Percentiles rank a stretch among this genome's conserved stretches.
Evolutionary conservation across 2,113 vertebrate species (phyloP).

Genomic region (Glaucidium brasilianum): DNA sequence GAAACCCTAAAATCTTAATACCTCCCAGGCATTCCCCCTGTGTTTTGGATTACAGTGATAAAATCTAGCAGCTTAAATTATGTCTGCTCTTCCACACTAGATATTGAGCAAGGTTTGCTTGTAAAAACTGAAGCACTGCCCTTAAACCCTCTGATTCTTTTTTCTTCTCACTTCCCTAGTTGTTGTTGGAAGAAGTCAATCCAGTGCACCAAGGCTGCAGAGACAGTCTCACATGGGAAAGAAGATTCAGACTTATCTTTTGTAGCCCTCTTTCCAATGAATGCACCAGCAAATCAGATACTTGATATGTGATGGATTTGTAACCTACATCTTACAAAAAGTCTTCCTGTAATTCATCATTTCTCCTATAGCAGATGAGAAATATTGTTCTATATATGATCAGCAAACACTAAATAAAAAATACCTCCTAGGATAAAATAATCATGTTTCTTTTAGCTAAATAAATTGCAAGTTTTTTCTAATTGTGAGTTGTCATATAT

Average conservation of each 20-base stretch:
- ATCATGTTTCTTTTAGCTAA: not conserved
- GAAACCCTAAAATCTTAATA: not conserved
- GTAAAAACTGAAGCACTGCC: not conserved
- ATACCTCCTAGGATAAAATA: not conserved
- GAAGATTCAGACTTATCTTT: not conserved
- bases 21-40: not conserved
- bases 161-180: not conserved
- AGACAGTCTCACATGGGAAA: not conserved
- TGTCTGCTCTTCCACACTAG: not conserved
- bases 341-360: not conserved
- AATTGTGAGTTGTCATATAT: not conserved
- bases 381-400: not conserved
- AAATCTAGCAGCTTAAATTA: not conserved
- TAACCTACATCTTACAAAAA: not conserved
- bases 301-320: not conserved
- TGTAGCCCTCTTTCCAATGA: not conserved
- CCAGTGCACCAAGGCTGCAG: not conserved
- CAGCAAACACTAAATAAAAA: not conserved
- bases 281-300: not conserved
- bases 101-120: not conserved
- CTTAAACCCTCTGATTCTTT: not conserved
- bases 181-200: not conserved
- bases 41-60: not conserved
- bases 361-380: not conserved
- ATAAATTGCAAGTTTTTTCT: not conserved